A percentile compares a stretch with the other conserved stretches of the same genome.
Evolutionary conservation across 2,113 vertebrate genomes (phyloP).

Genomic region (Lophochroa leadbeateri): DNA sequence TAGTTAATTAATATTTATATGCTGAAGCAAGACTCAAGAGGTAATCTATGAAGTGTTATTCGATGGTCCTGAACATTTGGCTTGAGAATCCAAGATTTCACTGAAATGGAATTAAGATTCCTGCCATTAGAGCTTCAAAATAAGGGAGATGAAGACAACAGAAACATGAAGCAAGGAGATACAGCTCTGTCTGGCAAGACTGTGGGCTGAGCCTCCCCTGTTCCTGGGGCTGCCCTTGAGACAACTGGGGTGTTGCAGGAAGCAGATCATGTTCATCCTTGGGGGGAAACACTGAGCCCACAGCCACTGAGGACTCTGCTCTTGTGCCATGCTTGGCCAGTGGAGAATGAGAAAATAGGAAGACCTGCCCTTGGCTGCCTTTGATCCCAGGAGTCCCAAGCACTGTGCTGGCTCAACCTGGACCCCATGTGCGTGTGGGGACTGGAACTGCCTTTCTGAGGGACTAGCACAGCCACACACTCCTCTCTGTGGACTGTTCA

Average conservation of each 20-base stretch:
- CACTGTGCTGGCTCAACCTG: accelerated
- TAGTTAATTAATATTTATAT: not conserved
- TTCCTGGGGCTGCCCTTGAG: not conserved
- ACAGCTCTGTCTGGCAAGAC: not conserved
- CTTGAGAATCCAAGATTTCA: not conserved
- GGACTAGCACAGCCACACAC: not conserved
- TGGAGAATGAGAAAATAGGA: not conserved
- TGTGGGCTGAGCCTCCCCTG: not conserved
- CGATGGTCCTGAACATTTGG: not conserved
- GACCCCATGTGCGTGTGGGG: accelerated
- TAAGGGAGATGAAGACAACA: not conserved
- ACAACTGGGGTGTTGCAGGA: not conserved
- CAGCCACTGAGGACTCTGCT: not conserved
- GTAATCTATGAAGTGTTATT: not conserved
- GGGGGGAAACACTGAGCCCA: not conserved
- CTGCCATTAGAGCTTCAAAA: not conserved
- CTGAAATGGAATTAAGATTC: not conserved
- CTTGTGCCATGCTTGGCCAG: accelerated
- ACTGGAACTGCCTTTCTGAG: not conserved
- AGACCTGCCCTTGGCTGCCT: not conserved
- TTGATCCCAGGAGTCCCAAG: accelerated
- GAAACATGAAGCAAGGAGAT: not conserved
- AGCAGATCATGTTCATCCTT: not conserved
- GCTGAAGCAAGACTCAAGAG: not conserved
- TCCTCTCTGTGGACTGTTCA: not conserved